These are phyloP conservation scores for Odontamblyopus lacepedii DNA, from an alignment of 2,797 vertebrate species.

Conservation along the genomic window DNA sequence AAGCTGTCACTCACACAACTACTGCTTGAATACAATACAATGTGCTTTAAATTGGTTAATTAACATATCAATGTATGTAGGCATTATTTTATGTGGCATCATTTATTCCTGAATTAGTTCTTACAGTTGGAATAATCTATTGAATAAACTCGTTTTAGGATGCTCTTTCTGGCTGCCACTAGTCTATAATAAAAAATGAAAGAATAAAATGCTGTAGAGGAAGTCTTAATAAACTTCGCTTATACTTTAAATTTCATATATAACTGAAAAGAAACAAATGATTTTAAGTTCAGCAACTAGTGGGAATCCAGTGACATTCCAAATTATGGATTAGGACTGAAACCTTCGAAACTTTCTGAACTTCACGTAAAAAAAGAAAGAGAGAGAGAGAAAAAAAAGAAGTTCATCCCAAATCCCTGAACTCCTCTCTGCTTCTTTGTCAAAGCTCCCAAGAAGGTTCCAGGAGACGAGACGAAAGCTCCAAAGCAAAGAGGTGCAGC, in stretches of 20 bases:
- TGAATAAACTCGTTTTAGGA: neutral
- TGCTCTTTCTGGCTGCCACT: neutral
- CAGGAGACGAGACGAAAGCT: slow-evolving; percentile 62
- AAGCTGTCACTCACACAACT: neutral
- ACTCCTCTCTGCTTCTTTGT: slow-evolving; percentile 61
- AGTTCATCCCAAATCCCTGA: slow-evolving; percentile 63
- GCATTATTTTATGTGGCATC: too few relatives aligned
- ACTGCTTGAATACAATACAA: neutral
- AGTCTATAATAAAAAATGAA: neutral
- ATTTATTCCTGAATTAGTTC: too few relatives aligned
- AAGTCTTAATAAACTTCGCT: slow-evolving; percentile 9
- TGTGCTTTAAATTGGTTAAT: neutral
- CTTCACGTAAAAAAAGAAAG: slow-evolving; percentile 35
- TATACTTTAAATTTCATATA: slow-evolving; percentile 10
- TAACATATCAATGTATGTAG: too few relatives aligned
- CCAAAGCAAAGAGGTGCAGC: slow-evolving; percentile 63
- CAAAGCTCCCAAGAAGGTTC: slow-evolving; percentile 61
- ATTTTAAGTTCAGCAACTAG: slow-evolving; percentile 9
- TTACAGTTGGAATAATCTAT: neutral
- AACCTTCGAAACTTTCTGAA: slow-evolving; percentile 50
- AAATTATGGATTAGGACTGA: slow-evolving; percentile 48
- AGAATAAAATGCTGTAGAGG: neutral
- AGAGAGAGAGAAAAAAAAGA: slow-evolving; percentile 29
- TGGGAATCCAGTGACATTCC: slow-evolving; percentile 31
- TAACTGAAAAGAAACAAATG: slow-evolving; percentile 29